A percentile compares a stretch with the other conserved stretches of the same genome.
phyloP scores from a whole-genome alignment of 2,888 invertebrate genomes.

The Artemia sinica region DNA sequence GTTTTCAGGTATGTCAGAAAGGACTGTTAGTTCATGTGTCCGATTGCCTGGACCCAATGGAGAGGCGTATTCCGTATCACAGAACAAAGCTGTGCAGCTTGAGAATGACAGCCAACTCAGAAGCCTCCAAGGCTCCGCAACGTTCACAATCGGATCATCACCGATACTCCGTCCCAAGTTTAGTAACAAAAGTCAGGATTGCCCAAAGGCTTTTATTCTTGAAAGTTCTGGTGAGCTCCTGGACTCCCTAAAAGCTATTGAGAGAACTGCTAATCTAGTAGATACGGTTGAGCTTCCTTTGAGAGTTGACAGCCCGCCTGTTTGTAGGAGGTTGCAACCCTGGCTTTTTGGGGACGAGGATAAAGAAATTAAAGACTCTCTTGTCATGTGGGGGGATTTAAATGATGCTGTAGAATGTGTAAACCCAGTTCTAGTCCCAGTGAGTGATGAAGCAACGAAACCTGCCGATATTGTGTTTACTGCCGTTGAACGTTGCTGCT shows the following conservation, averaged over 20 bases:
- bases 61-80: slow-evolving; percentile 70
- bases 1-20: slow-evolving; percentile 18
- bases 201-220: neutral
- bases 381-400: neutral
- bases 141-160: slow-evolving; percentile 20
- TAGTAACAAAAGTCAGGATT: neutral
- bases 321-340: neutral
- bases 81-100: slow-evolving; percentile 55
- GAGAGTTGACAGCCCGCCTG: neutral
- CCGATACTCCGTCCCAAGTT: slow-evolving; percentile 11
- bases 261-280: slow-evolving; percentile 2
- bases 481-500: no score
- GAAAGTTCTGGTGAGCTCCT: neutral
- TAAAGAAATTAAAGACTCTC: neutral
- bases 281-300: slow-evolving; percentile 9
- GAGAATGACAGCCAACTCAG: slow-evolving; percentile 13
- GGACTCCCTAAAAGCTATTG: neutral
- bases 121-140: slow-evolving; percentile 15
- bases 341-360: neutral
- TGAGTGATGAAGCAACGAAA: no score
- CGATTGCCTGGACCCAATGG: slow-evolving; percentile 71
- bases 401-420: slow-evolving; percentile 8
- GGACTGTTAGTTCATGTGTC: slow-evolving; percentile 39
- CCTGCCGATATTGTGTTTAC: no score
- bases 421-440: neutral